Base-by-base conservation (phyloP, 1,140 invertebrate species). In the Drosophila ogumai region DNA sequence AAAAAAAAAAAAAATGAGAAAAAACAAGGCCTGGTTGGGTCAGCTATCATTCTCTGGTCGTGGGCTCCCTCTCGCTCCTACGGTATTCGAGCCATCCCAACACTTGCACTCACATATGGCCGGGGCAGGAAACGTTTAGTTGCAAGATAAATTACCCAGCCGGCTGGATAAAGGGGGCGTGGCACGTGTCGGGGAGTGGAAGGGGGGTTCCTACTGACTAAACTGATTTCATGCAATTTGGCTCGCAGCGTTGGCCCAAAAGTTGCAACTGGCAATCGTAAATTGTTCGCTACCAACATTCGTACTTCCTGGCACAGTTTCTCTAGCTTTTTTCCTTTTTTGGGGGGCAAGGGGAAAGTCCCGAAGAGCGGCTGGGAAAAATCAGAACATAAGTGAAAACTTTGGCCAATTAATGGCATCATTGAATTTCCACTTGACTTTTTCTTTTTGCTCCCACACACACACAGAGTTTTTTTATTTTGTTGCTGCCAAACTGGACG, bases 351-450 rank as follows among this genome's bases (percentile, higher is more conserved):
- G 36, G 61, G 36, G 36, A 28, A 65, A 36, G 44, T 13, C 8
- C 41, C 49, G 17, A 38, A 19, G 31, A 41, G 44, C 22, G 56
- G 58, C 63, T 69, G 58, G 67, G 67, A 88, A 88, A 87, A 87
- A 87, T 87, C 84, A 88, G 85, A 88, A 68, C 84, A 90, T 90
- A 90, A 90, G 86, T 90, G 86, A 90, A 91, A 91, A 87, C 84
- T 90, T 91, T 91, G 90, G 90, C 90, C 90, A 91, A 91, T 91
- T 91, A 91, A 91, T 91, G 90, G 90, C 88, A 91, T 91, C 88
- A 91, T 90, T 91, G 85, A 91, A 81, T 91, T 91, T 90, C 86
- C 86, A 84, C 86, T 86, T 90, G 78, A 90, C 81, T 90, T 90
- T 90, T 90, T 88, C 63, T 72, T 59, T 72, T 58, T 69, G 34